Evolutionary conservation across 1,140 invertebrate species (phyloP).

Genomic region (Thrips palmi): DNA sequence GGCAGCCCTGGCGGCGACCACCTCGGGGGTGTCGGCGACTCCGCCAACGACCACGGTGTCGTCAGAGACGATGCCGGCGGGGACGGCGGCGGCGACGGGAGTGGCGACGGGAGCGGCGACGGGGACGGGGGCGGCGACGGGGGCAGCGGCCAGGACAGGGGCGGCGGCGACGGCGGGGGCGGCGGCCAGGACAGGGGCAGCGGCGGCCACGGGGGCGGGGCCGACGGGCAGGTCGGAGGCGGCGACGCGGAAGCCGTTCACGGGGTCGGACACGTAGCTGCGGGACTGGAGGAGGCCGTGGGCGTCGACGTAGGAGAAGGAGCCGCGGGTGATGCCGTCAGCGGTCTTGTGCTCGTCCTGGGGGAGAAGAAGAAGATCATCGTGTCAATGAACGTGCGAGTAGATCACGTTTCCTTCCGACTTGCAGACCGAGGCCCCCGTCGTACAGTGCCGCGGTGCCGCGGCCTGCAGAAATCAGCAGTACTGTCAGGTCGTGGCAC

Average conservation of each 20-base stretch:
- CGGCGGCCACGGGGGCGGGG: background rate
- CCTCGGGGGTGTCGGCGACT: background rate
- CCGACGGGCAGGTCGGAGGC: background rate
- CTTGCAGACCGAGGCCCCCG: no score
- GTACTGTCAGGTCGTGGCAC: no score
- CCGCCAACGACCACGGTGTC: conserved; percentile 4
- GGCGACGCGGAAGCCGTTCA: background rate
- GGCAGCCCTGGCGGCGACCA: background rate
- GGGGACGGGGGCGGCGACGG: conserved; percentile 1
- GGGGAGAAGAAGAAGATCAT: no score
- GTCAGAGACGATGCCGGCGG: conserved; percentile 3
- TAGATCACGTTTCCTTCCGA: no score
- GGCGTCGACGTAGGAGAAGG: background rate
- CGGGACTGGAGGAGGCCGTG: background rate
- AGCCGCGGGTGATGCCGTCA: background rate
- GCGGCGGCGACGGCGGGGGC: background rate
- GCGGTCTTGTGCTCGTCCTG: background rate
- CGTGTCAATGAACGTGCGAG: no score
- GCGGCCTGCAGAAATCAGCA: no score
- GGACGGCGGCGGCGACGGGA: background rate
- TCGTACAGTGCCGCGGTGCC: no score
- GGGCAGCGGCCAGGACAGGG: background rate
- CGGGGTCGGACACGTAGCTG: background rate
- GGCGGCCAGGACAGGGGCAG: background rate
- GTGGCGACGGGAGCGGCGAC: background rate